These are phyloP conservation scores for Ochropacha duplaris DNA, from an alignment of 2,888 invertebrate species.

Conservation along the genomic window DNA sequence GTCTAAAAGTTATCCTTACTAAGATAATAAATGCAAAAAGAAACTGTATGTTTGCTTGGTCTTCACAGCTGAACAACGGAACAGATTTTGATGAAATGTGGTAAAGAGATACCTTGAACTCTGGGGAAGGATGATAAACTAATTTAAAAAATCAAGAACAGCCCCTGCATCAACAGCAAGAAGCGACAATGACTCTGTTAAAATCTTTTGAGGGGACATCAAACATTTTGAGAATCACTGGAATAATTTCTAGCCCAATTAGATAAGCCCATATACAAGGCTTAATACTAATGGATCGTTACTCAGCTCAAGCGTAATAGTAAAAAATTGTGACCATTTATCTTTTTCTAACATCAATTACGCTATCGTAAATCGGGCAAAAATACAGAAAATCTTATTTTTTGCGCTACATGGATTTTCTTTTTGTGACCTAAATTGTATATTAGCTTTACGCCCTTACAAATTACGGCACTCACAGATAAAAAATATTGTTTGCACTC, in stretches of 20 bases:
- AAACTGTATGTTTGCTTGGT: too few species aligned
- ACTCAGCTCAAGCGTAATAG: background rate
- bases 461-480: background rate
- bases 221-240: background rate
- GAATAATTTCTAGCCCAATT: background rate
- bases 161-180: too few species aligned
- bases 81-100: too few species aligned
- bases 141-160: too few species aligned
- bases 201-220: too few species aligned
- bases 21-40: too few species aligned
- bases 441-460: background rate
- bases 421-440: background rate
- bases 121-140: too few species aligned
- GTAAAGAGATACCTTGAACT: too few species aligned
- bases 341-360: background rate
- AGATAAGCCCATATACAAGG: background rate
- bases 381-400: background rate
- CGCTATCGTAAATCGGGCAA: background rate
- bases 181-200: too few species aligned
- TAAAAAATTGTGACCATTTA: background rate
- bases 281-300: background rate
- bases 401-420: background rate
- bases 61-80: too few species aligned
- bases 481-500: background rate
- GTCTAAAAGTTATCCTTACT: too few species aligned